Evolutionary conservation across 2,888 invertebrate species (phyloP).

Genomic region (Aleiodes alternator): DNA sequence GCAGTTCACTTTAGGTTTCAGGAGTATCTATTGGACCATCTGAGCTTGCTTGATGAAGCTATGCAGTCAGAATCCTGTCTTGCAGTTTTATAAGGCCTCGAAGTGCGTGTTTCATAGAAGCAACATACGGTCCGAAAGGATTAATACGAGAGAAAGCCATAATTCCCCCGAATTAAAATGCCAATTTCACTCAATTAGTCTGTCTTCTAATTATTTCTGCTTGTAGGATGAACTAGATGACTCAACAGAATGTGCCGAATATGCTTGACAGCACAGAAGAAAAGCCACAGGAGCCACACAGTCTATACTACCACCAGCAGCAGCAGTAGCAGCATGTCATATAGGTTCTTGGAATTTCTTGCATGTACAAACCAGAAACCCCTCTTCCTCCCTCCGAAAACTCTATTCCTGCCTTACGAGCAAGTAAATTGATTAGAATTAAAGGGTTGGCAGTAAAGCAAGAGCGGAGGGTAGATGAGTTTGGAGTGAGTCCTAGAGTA

Average conservation of each 20-base stretch:
- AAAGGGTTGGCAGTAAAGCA: conserved; percentile 62
- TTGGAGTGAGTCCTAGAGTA: conserved; percentile 60
- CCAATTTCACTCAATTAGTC: not conserved
- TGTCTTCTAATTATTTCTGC: conserved; percentile 3
- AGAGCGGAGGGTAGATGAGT: conserved; percentile 50
- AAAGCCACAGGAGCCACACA: conserved; percentile 4
- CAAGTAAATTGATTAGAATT: conserved; percentile 75
- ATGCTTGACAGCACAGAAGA: not conserved
- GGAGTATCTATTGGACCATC: too few species aligned
- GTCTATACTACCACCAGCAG: too few species aligned
- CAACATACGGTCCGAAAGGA: too few species aligned
- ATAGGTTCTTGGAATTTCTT: not conserved
- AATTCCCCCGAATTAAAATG: too few species aligned
- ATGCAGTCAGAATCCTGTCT: too few species aligned
- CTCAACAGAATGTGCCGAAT: not conserved
- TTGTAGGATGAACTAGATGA: not conserved
- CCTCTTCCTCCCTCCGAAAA: not conserved
- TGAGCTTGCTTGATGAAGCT: too few species aligned
- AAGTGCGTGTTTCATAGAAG: too few species aligned
- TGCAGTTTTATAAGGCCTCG: too few species aligned
- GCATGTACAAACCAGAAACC: conserved; percentile 17
- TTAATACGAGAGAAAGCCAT: too few species aligned
- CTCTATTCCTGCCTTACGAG: conserved; percentile 28
- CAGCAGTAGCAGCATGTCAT: too few species aligned
- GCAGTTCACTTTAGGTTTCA: too few species aligned